Evolutionary conservation across 1,140 invertebrate species (phyloP).

Genomic region (Heliconius hewitsoni): DNA sequence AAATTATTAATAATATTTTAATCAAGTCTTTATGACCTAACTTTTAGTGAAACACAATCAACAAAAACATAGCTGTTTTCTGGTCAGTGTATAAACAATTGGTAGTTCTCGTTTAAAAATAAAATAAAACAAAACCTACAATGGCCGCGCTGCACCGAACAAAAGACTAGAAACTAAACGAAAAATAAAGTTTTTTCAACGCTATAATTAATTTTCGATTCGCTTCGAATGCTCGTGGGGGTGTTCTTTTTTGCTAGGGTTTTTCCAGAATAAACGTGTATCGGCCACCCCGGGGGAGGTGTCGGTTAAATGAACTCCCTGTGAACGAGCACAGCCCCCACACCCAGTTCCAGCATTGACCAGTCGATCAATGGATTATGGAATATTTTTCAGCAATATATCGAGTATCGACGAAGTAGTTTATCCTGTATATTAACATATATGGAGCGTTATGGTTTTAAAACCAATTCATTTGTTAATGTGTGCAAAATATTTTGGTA

Average conservation of each 20-base stretch:
- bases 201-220: constrained; percentile 72
- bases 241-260: constrained; percentile 50
- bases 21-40: background rate
- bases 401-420: constrained; percentile 7
- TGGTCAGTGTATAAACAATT: constrained; percentile 11
- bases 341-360: constrained; percentile 46
- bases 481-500: background rate
- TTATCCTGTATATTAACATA: background rate
- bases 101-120: background rate
- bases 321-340: constrained; percentile 41
- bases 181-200: constrained; percentile 46
- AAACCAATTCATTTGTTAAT: background rate
- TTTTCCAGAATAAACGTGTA: constrained; percentile 66
- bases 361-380: constrained; percentile 68
- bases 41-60: background rate
- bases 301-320: constrained; percentile 54
- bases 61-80: background rate
- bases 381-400: constrained; percentile 57
- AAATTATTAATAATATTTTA: too few relatives aligned
- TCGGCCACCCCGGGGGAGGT: constrained; percentile 37
- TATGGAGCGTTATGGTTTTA: too few relatives aligned
- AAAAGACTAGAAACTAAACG: constrained; percentile 34
- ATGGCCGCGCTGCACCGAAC: constrained; percentile 28
- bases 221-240: constrained; percentile 47
- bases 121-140: constrained; percentile 27